Evolutionary conservation across 2,888 invertebrate genomes (phyloP).

Genomic region (Lasioglossum malachurum): DNA sequence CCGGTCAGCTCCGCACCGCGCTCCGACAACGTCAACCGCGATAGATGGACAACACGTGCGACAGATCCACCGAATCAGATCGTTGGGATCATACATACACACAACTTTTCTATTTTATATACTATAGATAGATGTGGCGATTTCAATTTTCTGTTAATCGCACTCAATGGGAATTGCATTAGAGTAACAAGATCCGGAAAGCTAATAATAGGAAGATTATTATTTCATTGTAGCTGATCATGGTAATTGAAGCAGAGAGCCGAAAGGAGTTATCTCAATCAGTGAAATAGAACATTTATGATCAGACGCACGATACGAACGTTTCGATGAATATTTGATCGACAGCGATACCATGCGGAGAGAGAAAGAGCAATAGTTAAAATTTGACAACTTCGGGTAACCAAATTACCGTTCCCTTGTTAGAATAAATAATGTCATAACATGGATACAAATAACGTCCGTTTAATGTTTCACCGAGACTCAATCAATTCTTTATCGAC

Average conservation of each 20-base stretch:
- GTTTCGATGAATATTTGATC: not conserved
- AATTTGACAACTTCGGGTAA: not conserved
- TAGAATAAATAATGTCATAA: not conserved
- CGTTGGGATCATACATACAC: no score
- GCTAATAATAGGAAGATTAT: not conserved
- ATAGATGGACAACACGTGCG: no score
- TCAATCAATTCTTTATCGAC: not conserved
- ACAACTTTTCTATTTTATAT: no score
- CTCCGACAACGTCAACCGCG: no score
- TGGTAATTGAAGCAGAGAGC: not conserved
- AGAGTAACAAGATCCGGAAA: not conserved
- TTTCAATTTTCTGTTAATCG: not conserved
- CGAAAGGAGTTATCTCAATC: not conserved
- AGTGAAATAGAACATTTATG: slow-evolving; percentile 1
- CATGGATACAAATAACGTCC: not conserved
- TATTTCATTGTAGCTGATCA: not conserved
- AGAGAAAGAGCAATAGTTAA: not conserved
- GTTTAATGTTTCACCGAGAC: not conserved
- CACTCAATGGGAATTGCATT: not conserved
- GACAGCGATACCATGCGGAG: not conserved
- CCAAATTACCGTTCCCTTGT: not conserved
- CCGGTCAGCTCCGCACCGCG: no score
- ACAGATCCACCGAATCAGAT: no score
- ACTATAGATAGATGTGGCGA: not conserved
- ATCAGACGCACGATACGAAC: not conserved